Percentiles rank a stretch among this genome's conserved stretches.
Conservation (phyloP, 2,888 invertebrate species). For the Drosophila testacea region DNA sequence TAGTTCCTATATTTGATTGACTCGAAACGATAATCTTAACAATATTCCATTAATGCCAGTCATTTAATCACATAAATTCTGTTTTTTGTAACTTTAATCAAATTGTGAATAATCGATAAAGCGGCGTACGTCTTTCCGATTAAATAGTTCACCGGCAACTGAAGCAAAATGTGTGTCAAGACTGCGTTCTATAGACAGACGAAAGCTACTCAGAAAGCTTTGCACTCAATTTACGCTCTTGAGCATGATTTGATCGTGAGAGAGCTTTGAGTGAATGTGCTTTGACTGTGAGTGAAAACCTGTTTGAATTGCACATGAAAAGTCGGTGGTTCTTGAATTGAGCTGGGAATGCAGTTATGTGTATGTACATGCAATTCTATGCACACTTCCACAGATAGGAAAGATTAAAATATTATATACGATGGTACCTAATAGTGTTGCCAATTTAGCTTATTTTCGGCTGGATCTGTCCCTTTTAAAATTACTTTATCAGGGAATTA, state of each 20-base stretch:
- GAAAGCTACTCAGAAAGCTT: slow-evolving; percentile 14
- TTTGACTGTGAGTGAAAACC: not conserved
- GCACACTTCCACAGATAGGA: too few species aligned
- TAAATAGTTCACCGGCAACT: slow-evolving; percentile 14
- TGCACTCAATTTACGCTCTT: not conserved
- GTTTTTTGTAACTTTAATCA: not conserved
- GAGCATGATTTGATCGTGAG: slow-evolving; percentile 12
- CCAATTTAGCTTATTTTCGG: too few species aligned
- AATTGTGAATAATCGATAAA: not conserved
- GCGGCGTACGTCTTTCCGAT: not conserved
- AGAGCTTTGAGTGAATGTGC: not conserved
- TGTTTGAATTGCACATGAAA: not conserved
- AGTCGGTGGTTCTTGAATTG: not conserved
- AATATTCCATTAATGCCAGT: not conserved
- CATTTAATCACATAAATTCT: slow-evolving; percentile 8
- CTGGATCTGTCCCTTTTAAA: too few species aligned
- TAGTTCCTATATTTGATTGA: slow-evolving; percentile 6
- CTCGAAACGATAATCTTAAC: not conserved
- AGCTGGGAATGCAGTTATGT: slow-evolving; percentile 68
- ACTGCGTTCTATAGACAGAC: not conserved
- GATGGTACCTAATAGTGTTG: too few species aligned
- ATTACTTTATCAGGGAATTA: too few species aligned
- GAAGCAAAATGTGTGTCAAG: not conserved
- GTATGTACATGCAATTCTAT: too few species aligned
- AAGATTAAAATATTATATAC: too few species aligned